Evolutionary conservation across 2,797 vertebrate genomes (phyloP).

Genomic region (Cygnus olor): DNA sequence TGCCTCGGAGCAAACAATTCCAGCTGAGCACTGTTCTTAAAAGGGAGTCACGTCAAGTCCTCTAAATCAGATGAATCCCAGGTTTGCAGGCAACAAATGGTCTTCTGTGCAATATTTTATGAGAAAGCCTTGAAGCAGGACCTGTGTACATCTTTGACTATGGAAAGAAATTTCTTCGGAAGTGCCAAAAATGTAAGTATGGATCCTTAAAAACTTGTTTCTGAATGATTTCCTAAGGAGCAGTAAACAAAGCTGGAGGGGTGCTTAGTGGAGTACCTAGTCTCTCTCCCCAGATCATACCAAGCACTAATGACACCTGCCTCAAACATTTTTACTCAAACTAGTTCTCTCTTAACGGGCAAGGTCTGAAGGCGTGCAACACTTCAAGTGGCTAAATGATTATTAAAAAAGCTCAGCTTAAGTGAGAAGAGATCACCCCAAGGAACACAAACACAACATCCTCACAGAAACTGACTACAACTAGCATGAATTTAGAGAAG

Average conservation of each 20-base stretch:
- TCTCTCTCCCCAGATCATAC: not conserved
- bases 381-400: not conserved
- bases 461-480: not conserved
- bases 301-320: not conserved
- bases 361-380: not conserved
- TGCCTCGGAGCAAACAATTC: not conserved
- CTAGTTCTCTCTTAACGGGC: not conserved
- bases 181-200: not conserved
- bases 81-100: not conserved
- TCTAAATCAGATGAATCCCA: not conserved
- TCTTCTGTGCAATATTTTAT: not conserved
- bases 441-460: not conserved
- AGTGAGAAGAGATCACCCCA: not conserved
- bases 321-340: not conserved
- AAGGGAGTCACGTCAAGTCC: not conserved
- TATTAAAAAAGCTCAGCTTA: not conserved
- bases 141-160: not conserved
- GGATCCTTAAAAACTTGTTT: not conserved
- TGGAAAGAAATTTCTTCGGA: not conserved
- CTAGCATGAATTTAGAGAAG: not conserved
- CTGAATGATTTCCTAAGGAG: not conserved
- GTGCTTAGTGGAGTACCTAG: not conserved
- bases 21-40: not conserved
- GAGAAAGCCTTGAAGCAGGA: not conserved
- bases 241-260: not conserved